These are phyloP conservation scores for Mellivora capensis DNA, from an alignment of 2,113 vertebrate species.

Conservation along the genomic window DNA sequence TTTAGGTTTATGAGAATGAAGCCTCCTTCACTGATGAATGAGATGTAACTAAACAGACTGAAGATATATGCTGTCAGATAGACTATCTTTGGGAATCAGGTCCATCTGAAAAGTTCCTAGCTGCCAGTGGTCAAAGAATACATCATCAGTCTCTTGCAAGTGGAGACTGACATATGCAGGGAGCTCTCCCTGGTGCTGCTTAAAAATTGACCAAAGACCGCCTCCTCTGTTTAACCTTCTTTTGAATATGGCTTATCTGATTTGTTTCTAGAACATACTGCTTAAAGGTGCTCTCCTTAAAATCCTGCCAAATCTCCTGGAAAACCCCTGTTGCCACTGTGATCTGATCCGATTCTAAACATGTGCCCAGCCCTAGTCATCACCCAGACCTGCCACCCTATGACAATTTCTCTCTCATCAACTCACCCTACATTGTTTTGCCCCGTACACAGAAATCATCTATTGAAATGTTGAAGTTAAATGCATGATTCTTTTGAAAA, in stretches of 20 bases:
- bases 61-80: neutral
- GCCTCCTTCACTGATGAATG: neutral
- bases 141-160: neutral
- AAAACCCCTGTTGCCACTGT: neutral
- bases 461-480: neutral
- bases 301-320: neutral
- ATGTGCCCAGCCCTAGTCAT: neutral
- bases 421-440: neutral
- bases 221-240: neutral
- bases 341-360: neutral
- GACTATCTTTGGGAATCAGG: neutral
- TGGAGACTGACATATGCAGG: neutral
- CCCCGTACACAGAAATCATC: neutral
- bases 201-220: neutral
- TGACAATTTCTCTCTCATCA: neutral
- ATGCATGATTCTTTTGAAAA: neutral
- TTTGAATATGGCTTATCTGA: neutral
- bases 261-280: neutral
- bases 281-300: neutral
- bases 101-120: neutral
- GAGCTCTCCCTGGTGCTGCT: constrained; percentile 45
- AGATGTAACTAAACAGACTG: neutral
- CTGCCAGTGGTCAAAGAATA: neutral
- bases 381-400: neutral
- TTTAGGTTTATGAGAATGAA: neutral